These are phyloP conservation scores for Mycalesis mineus DNA, from an alignment of 2,888 invertebrate species.

Conservation along the genomic window DNA sequence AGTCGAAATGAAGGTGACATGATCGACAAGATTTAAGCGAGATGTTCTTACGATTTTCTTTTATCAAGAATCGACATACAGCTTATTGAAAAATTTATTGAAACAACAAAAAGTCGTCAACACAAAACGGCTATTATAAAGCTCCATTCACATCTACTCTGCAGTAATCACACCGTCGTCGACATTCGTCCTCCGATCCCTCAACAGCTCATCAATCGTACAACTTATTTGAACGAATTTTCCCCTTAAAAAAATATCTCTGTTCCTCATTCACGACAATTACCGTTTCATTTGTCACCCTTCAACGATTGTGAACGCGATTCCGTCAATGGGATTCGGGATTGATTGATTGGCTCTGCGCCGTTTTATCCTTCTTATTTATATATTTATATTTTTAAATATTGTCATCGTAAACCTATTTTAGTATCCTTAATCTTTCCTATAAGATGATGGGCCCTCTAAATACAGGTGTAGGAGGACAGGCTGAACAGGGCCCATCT, in stretches of 20 bases:
- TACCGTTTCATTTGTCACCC: constrained; percentile 72
- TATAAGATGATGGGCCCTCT: no score
- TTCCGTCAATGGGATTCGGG: constrained; percentile 53
- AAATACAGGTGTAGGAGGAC: no score
- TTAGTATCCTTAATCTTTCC: no score
- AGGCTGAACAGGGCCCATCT: no score
- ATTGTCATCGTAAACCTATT: no score
- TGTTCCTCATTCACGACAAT: constrained; percentile 61
- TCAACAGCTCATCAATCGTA: constrained; percentile 63
- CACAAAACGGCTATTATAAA: neutral
- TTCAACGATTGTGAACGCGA: constrained; percentile 52
- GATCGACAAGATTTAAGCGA: no score
- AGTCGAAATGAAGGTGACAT: no score
- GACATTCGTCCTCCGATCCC: constrained; percentile 57
- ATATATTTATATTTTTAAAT: no score
- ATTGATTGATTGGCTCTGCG: constrained; percentile 65
- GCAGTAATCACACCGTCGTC: constrained; percentile 43
- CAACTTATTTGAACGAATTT: constrained; percentile 60
- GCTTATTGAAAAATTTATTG: no score
- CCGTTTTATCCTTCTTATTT: constrained; percentile 33
- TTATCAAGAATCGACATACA: no score
- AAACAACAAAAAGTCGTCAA: no score
- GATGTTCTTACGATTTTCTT: no score
- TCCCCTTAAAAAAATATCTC: constrained; percentile 43
- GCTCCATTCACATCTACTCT: constrained; percentile 29